Base-by-base conservation (phyloP, 2,888 invertebrate species). In the Pocota personata region DNA sequence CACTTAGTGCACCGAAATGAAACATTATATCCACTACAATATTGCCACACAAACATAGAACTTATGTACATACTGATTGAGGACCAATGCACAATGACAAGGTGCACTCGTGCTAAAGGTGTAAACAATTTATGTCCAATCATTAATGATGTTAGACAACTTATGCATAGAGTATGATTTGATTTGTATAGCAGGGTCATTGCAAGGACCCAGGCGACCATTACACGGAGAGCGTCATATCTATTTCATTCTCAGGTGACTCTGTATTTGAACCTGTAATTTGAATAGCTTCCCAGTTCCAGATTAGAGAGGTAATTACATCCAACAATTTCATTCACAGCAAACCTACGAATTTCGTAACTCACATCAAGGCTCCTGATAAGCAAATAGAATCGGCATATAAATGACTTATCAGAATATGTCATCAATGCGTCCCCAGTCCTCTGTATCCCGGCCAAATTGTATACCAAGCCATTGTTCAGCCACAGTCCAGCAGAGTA, bases 381-480 rank as follows among this genome's bases (percentile, higher is more conserved):
- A 80, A 89, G 89, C 72, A 92, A 84, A 88, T 91, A 90, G 82
- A 91, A 90, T 66, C 89, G 88, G 69, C 90, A 90, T 35, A 91
- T 60, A 78, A 92, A 92, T 40, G 91, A 90, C 89, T 91, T 92
- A 72, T 91, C 90, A 35, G 89, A 87, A 82, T 92, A 92, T 35
- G 92, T 92, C 92, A 92, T 92, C 66, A 89, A 89, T 12, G 92
- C 91, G 73, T 91, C 88, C 8, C 90, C 90, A 86, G 89, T 82
- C 48, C 92, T 89, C 16, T 89, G 80, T 40, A 92, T 90, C 0
- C 91, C 92, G 16, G 90, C 89, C 12, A 92, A 87, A 84, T 92
- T 92, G 78, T 90, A 92, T 0, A 91, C 90, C 58, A 91, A 90
- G 5, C 92, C 92, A 83, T 92, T 92, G 64, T 87, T 89, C 21